phyloP scores from a whole-genome alignment of 92 coral and sea anemone genomes.

The Pocillopora meandrina region DNA sequence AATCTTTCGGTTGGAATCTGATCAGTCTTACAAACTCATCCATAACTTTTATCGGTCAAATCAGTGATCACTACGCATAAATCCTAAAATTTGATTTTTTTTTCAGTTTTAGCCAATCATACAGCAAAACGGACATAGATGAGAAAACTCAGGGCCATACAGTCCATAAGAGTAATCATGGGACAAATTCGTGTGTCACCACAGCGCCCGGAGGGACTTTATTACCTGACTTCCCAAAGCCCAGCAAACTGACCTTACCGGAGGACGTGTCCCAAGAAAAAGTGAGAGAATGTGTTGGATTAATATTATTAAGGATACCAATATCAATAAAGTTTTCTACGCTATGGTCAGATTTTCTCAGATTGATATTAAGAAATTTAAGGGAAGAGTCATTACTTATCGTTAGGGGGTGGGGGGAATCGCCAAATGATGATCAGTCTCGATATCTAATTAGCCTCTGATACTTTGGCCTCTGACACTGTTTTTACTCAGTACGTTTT shows the following conservation, averaged over 20 bases:
- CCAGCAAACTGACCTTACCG: conserved; percentile 73
- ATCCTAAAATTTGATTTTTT: background rate
- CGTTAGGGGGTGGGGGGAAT: no score
- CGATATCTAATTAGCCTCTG: no score
- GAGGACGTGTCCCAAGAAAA: conserved; percentile 86
- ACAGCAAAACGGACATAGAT: conserved; percentile 82
- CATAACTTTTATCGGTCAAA: background rate
- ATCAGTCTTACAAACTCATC: no score
- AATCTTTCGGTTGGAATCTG: no score
- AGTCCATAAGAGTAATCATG: conserved; percentile 66
- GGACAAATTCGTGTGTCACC: conserved; percentile 69
- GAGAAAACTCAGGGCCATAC: conserved; percentile 67
- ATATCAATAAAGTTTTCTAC: no score
- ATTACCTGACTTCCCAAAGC: conserved; percentile 93
- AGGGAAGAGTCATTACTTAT: no score
- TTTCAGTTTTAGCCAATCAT: conserved; percentile 83
- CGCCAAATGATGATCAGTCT: no score
- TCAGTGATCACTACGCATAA: no score
- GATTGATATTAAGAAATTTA: no score
- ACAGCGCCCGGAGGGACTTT: conserved; percentile 94
- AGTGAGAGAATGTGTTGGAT: conserved; percentile 43
- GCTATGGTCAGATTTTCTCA: no score
- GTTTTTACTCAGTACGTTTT: background rate
- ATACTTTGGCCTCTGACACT: no score
- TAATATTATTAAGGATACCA: no score